Evolutionary conservation across 2,888 invertebrate genomes (phyloP).

Genomic region (Hirtodrosophila trivittata): DNA sequence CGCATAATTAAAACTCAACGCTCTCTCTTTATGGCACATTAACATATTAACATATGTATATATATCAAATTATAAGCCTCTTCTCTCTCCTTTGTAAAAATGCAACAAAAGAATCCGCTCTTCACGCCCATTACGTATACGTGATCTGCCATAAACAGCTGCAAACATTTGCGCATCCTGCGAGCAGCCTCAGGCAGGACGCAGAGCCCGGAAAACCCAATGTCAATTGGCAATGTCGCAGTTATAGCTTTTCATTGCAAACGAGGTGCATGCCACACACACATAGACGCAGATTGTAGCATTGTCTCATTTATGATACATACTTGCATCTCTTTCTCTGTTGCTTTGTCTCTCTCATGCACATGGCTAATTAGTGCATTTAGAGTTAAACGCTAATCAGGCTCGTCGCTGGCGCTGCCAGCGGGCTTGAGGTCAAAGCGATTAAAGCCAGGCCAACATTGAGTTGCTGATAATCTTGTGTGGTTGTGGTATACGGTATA

Average conservation of each 20-base stretch:
- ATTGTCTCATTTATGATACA: conserved; percentile 25
- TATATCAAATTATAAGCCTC: conserved; percentile 34
- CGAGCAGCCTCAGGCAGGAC: conserved; percentile 3
- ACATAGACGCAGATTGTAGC: neutral
- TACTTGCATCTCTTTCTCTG: neutral
- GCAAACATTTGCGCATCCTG: conserved; percentile 22
- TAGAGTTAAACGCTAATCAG: conserved; percentile 51
- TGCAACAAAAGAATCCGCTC: conserved; percentile 5
- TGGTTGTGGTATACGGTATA: no score
- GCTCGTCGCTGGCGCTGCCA: conserved; percentile 32
- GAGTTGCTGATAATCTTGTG: neutral
- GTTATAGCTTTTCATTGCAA: conserved; percentile 19
- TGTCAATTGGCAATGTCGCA: conserved; percentile 23
- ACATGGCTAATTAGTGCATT: conserved; percentile 29
- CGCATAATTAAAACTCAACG: conserved; percentile 57
- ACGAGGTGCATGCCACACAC: neutral
- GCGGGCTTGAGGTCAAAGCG: conserved; percentile 17
- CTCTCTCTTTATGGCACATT: conserved; percentile 44
- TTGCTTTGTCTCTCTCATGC: neutral
- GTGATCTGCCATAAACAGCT: neutral
- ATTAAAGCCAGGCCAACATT: conserved; percentile 25
- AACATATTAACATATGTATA: conserved; percentile 26
- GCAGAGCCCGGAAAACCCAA: conserved; percentile 3
- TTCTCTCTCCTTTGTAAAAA: conserved; percentile 2
- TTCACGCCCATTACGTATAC: conserved; percentile 7